Base-by-base conservation (phyloP, 2,888 invertebrate genomes). In the Myopa testacea region DNA sequence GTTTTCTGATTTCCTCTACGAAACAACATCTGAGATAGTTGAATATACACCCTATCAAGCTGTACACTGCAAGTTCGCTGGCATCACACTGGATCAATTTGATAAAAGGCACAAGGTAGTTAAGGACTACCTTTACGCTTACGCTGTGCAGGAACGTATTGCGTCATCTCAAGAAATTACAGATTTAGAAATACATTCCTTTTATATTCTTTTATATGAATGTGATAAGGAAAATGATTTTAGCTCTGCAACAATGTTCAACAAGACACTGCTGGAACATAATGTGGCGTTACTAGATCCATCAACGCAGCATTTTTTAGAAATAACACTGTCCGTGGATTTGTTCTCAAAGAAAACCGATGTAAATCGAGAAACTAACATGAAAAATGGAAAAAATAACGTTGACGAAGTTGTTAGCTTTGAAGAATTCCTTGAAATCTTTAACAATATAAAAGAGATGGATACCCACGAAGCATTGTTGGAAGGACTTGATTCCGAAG, bases 1-100 rank as follows among this genome's bases (percentile, higher is more conserved):
- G 16, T 81, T 80, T 38, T 81, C 78, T 45, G 82, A 83, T 75
- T 80, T 80, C 52, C 65, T 83, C 1, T 83, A 82, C 77, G 80
- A 80, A 60, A 82, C 82, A 14, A 80, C 81, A 26, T 67, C 76
- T 3, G 79, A 84, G 67, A 83, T 84, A 78, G 75, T 83, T 1
- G 78, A 81, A 50, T 84, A 81, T 76, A 82, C 81, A 37, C 85
- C 85, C 7, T 85, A 82, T 71, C 84, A 84, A 79, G 82, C 83
- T 0, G 76, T 85, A 50, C 82, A 83, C 38, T 84, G 83, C 63
- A 83, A 81, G 38, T 67, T 85, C 19, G 83, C 81, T 8, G 85
- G 84, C 14, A 75, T 85, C 5, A 78, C 78, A n/a, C 78, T 81
- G 55, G 81, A 83, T 52, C 73, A 73, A 34, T 82, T 82, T 62